Percentiles rank a stretch among this genome's conserved stretches.
Evolutionary conservation across 2,888 invertebrate genomes (phyloP).

Genomic region (Gnatocerus cornutus): DNA sequence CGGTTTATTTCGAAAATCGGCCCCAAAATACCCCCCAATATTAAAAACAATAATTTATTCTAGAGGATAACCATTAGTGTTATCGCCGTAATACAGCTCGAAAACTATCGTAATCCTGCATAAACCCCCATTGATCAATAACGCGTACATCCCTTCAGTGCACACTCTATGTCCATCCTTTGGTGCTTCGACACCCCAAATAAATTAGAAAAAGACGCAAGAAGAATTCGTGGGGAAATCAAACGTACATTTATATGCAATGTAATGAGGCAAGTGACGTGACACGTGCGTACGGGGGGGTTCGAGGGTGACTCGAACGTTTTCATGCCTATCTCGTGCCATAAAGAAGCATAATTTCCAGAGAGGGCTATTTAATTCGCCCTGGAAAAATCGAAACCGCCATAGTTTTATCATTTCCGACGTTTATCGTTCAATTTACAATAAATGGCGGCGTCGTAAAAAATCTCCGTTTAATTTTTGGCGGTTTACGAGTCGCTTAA

Average conservation of each 20-base stretch:
- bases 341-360: constrained; percentile 42
- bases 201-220: constrained; percentile 47
- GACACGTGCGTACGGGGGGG: constrained; percentile 54
- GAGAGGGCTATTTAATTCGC: constrained; percentile 35
- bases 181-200: constrained; percentile 4
- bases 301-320: constrained; percentile 35
- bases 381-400: constrained; percentile 13
- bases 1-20: too few species aligned
- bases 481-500: constrained; percentile 41
- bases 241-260: constrained; percentile 61
- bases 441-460: constrained; percentile 46
- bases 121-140: constrained; percentile 63
- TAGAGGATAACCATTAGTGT: constrained; percentile 62
- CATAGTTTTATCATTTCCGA: constrained; percentile 47
- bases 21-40: constrained; percentile 13
- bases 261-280: constrained; percentile 61
- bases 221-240: constrained; percentile 53
- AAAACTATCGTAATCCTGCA: constrained; percentile 64
- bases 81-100: constrained; percentile 62
- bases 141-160: constrained; percentile 50
- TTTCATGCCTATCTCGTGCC: constrained; percentile 42
- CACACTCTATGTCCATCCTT: constrained; percentile 34
- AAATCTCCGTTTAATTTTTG: constrained; percentile 45
- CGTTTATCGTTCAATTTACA: constrained; percentile 51
- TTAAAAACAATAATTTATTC: constrained; percentile 62